phyloP scores from a whole-genome alignment of 2,113 vertebrate genomes.

The Patagioenas fasciata region DNA sequence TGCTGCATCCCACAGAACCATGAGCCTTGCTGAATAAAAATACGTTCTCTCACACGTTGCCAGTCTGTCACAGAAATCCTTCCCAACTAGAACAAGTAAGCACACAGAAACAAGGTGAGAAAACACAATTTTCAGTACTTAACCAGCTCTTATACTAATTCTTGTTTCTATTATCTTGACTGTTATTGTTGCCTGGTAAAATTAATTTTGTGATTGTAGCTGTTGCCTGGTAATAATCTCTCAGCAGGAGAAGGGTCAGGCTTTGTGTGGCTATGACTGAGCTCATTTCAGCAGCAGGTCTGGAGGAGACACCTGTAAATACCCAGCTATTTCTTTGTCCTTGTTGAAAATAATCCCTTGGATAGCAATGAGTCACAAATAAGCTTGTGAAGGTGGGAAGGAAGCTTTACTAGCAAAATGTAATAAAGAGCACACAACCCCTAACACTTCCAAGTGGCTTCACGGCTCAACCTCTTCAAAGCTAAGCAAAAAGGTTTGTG shows the following conservation, averaged over 20 bases:
- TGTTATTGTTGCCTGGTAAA: neutral
- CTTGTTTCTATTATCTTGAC: neutral
- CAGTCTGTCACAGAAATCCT: constrained; percentile 28
- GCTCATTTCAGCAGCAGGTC: neutral
- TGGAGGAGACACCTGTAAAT: neutral
- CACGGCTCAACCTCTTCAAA: neutral
- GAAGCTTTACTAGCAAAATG: neutral
- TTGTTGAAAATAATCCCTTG: neutral
- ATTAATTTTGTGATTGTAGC: neutral
- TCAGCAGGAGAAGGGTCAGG: neutral
- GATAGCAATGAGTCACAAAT: neutral
- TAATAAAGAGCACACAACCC: neutral
- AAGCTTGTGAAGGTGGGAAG: neutral
- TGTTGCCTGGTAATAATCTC: neutral
- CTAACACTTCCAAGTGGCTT: neutral
- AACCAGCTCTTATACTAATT: neutral
- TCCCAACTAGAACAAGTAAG: neutral
- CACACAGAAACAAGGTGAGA: neutral
- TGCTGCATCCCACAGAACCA: neutral
- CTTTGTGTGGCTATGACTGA: neutral
- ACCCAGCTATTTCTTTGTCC: neutral
- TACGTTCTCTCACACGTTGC: neutral
- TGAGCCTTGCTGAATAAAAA: neutral
- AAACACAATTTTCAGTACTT: neutral
- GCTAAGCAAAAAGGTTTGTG: neutral